Evolutionary conservation across 2,797 vertebrate genomes (phyloP).

Genomic region (Pangasius mekongensis): DNA sequence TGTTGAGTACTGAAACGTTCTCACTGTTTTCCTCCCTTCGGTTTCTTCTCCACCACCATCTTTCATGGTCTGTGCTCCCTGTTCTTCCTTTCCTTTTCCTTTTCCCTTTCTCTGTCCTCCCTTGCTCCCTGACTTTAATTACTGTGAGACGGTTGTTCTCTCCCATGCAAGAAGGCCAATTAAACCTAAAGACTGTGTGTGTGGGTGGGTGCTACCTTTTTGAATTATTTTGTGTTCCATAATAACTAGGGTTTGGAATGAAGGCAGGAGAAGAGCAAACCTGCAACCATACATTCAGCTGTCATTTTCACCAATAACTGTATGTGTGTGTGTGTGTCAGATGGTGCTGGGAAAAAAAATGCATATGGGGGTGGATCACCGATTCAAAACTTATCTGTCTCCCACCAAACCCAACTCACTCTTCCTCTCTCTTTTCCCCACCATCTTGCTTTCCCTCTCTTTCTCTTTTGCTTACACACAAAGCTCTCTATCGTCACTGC

Average conservation of each 20-base stretch:
- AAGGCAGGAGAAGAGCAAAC: conserved; percentile 33
- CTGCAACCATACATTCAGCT: conserved; percentile 24
- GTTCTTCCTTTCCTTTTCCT: neutral
- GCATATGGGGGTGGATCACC: conserved; percentile 23
- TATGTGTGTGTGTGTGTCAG: conserved; percentile 1
- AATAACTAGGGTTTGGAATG: conserved; percentile 35
- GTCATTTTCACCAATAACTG: conserved; percentile 32
- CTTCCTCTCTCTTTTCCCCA: neutral
- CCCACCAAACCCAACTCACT: neutral
- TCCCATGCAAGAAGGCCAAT: conserved; percentile 48
- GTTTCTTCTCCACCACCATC: neutral
- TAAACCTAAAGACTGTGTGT: conserved; percentile 38
- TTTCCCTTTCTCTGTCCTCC: neutral
- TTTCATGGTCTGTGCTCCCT: conserved; percentile 23
- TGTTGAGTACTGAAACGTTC: neutral
- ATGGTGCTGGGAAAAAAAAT: neutral
- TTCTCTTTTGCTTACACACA: neutral
- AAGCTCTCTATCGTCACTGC: neutral
- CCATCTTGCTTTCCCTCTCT: neutral
- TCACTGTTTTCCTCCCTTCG: neutral
- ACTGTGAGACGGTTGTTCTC: conserved; percentile 47
- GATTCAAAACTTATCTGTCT: conserved; percentile 21
- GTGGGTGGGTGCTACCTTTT: conserved; percentile 30
- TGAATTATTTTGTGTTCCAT: conserved; percentile 38
- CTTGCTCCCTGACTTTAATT: conserved; percentile 51